Evolutionary conservation across 2,888 invertebrate genomes (phyloP).

Genomic region (Morpho achilles): DNA sequence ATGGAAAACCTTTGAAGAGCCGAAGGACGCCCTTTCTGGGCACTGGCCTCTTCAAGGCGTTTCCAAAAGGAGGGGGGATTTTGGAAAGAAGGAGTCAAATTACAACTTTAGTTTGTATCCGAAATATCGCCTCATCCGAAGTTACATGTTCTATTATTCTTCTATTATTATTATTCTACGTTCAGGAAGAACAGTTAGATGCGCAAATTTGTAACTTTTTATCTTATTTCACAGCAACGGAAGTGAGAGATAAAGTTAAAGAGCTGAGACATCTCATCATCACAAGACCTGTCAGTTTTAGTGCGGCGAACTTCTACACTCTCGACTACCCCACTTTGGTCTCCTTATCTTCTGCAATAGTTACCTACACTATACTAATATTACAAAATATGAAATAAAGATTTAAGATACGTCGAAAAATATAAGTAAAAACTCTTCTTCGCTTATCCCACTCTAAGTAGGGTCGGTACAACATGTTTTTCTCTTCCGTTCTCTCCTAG

Average conservation of each 20-base stretch:
- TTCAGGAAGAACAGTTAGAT: too few species aligned
- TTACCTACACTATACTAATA: constrained; percentile 61
- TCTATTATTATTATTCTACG: too few species aligned
- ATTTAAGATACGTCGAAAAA: not conserved
- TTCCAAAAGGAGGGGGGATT: too few species aligned
- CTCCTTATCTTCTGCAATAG: constrained; percentile 52
- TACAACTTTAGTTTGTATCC: too few species aligned
- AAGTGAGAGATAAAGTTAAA: constrained; percentile 34
- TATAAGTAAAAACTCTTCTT: not conserved
- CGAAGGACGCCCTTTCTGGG: too few species aligned
- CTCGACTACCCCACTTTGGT: constrained; percentile 48
- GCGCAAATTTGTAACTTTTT: not conserved
- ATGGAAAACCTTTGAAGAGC: too few species aligned
- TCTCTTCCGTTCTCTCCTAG: not conserved
- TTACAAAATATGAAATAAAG: constrained; percentile 40
- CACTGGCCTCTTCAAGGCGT: too few species aligned
- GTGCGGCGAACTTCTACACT: constrained; percentile 49
- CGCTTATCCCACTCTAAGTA: not conserved
- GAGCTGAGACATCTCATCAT: constrained; percentile 43
- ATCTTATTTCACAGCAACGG: constrained; percentile 35
- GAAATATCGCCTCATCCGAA: too few species aligned
- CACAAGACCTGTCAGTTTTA: constrained; percentile 47
- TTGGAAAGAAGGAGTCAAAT: too few species aligned
- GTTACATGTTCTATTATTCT: too few species aligned
- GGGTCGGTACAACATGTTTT: too few species aligned